phyloP scores from a whole-genome alignment of 2,113 vertebrate species.

The Psilopsiagon aurifrons region DNA sequence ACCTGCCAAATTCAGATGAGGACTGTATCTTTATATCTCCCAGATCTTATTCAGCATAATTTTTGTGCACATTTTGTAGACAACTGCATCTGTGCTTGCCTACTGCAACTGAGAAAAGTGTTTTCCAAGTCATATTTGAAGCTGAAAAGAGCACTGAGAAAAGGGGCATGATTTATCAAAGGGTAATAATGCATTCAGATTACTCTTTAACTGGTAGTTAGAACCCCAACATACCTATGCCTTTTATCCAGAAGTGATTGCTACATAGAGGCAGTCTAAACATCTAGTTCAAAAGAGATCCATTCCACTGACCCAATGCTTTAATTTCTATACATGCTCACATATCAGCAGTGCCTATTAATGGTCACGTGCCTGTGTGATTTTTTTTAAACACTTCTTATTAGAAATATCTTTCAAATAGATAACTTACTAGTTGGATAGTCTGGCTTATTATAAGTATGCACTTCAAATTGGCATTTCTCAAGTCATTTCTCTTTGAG shows the following conservation, averaged over 20 bases:
- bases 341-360: neutral
- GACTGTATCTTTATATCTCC: neutral
- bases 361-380: neutral
- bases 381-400: neutral
- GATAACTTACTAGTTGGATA: neutral
- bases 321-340: neutral
- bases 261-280: neutral
- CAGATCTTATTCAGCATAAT: neutral
- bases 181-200: neutral
- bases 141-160: neutral
- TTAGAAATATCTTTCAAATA: neutral
- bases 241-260: neutral
- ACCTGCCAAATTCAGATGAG: neutral
- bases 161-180: neutral
- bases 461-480: neutral
- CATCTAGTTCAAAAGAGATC: neutral
- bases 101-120: neutral
- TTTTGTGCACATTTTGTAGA: neutral
- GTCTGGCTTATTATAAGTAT: neutral
- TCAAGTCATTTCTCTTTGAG: neutral
- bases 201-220: neutral
- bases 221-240: neutral
- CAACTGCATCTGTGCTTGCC: neutral
- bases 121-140: neutral
- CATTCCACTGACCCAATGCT: neutral